Conservation (phyloP, 2,888 invertebrate genomes). For the Melikaiella ostensackeni region DNA sequence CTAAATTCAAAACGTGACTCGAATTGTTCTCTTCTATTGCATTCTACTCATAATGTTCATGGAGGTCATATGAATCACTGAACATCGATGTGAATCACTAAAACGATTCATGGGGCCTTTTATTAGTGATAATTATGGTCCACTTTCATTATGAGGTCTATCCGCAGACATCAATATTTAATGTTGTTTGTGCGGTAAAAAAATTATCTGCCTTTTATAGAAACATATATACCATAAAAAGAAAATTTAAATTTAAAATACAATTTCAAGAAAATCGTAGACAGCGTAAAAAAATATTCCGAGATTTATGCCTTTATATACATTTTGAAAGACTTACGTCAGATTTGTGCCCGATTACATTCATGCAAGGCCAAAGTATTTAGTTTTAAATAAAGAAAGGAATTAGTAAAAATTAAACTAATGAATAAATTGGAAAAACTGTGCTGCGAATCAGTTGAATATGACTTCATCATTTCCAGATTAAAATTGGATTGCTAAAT, state of each 20-base stretch:
- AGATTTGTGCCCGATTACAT: neutral
- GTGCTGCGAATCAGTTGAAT: too few relatives aligned
- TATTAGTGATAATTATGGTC: slow-evolving; percentile 38
- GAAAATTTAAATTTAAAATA: slow-evolving; percentile 16
- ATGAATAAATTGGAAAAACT: too few relatives aligned
- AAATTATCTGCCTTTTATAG: slow-evolving; percentile 7
- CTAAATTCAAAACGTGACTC: neutral
- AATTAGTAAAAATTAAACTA: too few relatives aligned
- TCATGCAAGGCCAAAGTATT: neutral
- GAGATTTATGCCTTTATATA: too few relatives aligned
- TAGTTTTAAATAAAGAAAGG: too few relatives aligned
- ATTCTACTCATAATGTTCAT: neutral
- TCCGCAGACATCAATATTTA: slow-evolving; percentile 32
- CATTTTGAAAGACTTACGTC: neutral
- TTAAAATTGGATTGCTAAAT: too few relatives aligned
- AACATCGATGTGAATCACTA: slow-evolving; percentile 31
- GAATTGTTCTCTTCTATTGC: neutral
- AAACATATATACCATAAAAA: slow-evolving; percentile 2
- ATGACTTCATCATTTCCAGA: too few relatives aligned
- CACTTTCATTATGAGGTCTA: slow-evolving; percentile 34
- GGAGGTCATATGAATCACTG: slow-evolving; percentile 32
- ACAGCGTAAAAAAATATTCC: neutral
- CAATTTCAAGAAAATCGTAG: neutral
- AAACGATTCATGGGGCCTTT: slow-evolving; percentile 25
- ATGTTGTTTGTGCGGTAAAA: slow-evolving; percentile 8